Evolutionary conservation across 2,797 vertebrate genomes (phyloP).

Genomic region (Dallia pectoralis): DNA sequence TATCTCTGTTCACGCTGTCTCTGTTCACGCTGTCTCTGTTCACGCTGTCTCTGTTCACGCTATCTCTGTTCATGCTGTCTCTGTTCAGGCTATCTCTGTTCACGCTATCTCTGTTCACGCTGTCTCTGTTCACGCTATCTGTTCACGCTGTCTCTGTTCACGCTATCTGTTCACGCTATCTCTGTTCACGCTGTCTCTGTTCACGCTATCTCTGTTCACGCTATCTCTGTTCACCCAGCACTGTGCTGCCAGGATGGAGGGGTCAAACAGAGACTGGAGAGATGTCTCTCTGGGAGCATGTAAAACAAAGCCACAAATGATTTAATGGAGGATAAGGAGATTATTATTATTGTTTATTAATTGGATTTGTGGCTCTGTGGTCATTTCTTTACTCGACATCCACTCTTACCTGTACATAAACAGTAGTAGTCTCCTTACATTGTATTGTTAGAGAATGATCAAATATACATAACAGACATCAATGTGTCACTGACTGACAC

Average conservation of each 20-base stretch:
- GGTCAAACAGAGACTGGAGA: not conserved
- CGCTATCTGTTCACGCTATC: too few relatives aligned
- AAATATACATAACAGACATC: not conserved
- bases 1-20: too few relatives aligned
- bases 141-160: too few relatives aligned
- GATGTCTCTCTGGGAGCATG: constrained; percentile 12
- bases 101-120: too few relatives aligned
- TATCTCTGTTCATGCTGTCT: too few relatives aligned
- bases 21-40: too few relatives aligned
- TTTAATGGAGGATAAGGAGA: constrained; percentile 22
- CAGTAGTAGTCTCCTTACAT: not conserved
- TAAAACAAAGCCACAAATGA: constrained; percentile 13
- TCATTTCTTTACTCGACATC: not conserved
- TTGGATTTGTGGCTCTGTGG: constrained; percentile 17
- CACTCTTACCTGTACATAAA: not conserved
- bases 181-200: too few relatives aligned
- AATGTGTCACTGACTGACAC: not conserved
- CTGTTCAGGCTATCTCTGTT: too few relatives aligned
- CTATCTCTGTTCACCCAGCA: too few relatives aligned
- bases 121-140: too few relatives aligned
- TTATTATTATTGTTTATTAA: constrained; percentile 17
- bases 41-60: too few relatives aligned
- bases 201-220: too few relatives aligned
- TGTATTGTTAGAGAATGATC: not conserved
- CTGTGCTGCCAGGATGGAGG: constrained; percentile 10